Evolutionary conservation across 2,888 invertebrate genomes (phyloP), one percentile per base, ranked within the genome.

Genomic region (Zele albiditarsus): DNA sequence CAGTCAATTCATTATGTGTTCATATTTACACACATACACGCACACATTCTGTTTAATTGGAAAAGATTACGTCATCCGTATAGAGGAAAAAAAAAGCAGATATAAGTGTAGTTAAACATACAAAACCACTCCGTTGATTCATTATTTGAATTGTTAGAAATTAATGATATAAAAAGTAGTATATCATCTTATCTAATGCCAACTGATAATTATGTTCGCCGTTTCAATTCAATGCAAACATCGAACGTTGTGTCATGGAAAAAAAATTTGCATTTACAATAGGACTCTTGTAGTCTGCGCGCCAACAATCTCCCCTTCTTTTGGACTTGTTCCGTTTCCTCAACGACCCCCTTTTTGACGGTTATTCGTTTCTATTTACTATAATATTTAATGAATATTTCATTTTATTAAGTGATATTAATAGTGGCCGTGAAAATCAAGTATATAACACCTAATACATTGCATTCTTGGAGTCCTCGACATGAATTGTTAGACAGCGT

Each of bases 391-490:
- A 38, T 38, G 12, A 38, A 38, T 38, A 38, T 12, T 8, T 12
- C 12, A 38, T 38, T 4, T 38, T 38, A 38, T 38, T 38, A 0
- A 38, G 12, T 38, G 12, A 38, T 38, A 8, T 38, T 12, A 38
- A 38, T 38, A 12, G 12, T 38, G 38, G 12, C 38, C 38, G 38
- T 38, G 38, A 38, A 2, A 38, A 38, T 38, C 38, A 38, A 8
- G 3, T 12, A 38, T 38, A 38, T 38, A 12, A 38, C 38, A 1
- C 12, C 38, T 8, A 38, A 38, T 38, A 12, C 8, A 38, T 2
- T 38, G 33, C 2, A 16, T 16, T 73, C 16, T 33, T 38, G n/a
- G 27, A 73, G 73, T 31, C 67, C 73, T 73, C 73, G 73, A 73
- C 73, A 58, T 60, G 12, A 58, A 72, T 72, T 71, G 53, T 33